Evolutionary conservation across 2,113 vertebrate genomes (phyloP), one percentile per base, ranked within the genome.

Genomic region (Triplophysa dalaica): DNA sequence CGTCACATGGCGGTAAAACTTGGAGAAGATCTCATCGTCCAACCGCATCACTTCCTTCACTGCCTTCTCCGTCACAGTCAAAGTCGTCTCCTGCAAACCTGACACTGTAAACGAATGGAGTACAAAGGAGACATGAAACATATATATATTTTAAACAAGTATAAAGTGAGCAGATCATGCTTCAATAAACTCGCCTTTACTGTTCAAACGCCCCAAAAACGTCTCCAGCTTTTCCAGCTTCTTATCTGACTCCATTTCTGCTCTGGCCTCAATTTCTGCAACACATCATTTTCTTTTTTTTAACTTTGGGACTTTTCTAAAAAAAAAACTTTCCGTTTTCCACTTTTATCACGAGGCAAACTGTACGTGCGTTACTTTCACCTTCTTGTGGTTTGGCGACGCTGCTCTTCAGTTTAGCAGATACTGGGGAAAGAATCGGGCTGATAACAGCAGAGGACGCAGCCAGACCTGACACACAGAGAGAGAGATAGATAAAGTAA

Each of bases 21-120:
- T 97, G 79, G 95, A 94, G 91, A 99, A 99, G 0, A 97, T 95
- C 87, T 99, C 98, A 0, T 99, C 98, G 11, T 99, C 98, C 26
- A 95, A 80, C 87, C 95, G 96, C 97, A 99, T 99, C 81, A 99
- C 98, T 77, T 98, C 97, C 86, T 98, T 99, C 76, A 99, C 97
- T 0, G 96, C 94, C 69, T 95, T 94, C 45, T 97, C 95, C 0
- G 97, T 99, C 79, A 99, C 96, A 0, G 95, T 95, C 70, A 99
- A 85, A 0, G 97, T 94, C 0, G 95, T 96, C 81, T 98, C 97
- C 81, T 96, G 96, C 86, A 95, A 92, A 66, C 94, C 94, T 22
- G 93, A 92, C 79, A 93, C 96, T 97, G 81, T 70, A 60, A 1
- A 41, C 17, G 17, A 9, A 4, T 1, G 54, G 2, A 50, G 52